A percentile compares a stretch with the other conserved stretches of the same genome.
phyloP scores from a whole-genome alignment of 2,888 invertebrate genomes.

The Xylota sylvarum region DNA sequence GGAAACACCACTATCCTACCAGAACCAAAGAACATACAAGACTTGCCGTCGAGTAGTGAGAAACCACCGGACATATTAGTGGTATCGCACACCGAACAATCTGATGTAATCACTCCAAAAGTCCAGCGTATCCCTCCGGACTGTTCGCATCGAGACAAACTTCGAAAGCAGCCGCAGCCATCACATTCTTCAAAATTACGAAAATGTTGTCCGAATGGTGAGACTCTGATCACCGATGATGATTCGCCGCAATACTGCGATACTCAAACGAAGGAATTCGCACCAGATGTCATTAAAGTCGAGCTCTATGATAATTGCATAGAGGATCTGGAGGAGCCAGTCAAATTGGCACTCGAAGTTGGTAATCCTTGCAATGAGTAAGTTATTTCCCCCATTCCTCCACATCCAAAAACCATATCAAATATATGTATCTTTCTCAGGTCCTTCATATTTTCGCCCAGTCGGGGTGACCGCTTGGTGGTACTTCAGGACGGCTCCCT shows the following conservation, averaged over 20 bases:
- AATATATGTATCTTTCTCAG: conserved; percentile 78
- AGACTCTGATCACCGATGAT: conserved; percentile 80
- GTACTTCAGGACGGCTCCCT: conserved; percentile 84
- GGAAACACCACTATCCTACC: not conserved
- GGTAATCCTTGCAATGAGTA: conserved; percentile 84
- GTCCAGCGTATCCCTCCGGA: conserved; percentile 64
- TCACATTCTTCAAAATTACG: conserved; percentile 84
- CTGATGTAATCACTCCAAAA: not conserved
- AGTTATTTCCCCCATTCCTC: conserved; percentile 34
- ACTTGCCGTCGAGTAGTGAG: conserved; percentile 19
- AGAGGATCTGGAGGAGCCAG: conserved; percentile 81
- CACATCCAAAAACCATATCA: not conserved
- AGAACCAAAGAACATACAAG: conserved; percentile 25
- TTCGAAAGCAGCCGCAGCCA: conserved; percentile 79
- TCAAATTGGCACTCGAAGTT: conserved; percentile 80
- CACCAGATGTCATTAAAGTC: conserved; percentile 81
- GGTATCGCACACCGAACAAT: not conserved
- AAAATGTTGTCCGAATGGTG: conserved; percentile 84
- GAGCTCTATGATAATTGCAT: conserved; percentile 84
- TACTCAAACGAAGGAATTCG: conserved; percentile 52
- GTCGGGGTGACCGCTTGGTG: conserved; percentile 81
- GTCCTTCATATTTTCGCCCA: conserved; percentile 78
- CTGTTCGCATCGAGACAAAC: conserved; percentile 81
- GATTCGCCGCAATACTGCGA: conserved; percentile 75
- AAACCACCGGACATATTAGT: conserved; percentile 28